phyloP scores from a whole-genome alignment of 2,113 vertebrate species.

The Passer montanus region DNA sequence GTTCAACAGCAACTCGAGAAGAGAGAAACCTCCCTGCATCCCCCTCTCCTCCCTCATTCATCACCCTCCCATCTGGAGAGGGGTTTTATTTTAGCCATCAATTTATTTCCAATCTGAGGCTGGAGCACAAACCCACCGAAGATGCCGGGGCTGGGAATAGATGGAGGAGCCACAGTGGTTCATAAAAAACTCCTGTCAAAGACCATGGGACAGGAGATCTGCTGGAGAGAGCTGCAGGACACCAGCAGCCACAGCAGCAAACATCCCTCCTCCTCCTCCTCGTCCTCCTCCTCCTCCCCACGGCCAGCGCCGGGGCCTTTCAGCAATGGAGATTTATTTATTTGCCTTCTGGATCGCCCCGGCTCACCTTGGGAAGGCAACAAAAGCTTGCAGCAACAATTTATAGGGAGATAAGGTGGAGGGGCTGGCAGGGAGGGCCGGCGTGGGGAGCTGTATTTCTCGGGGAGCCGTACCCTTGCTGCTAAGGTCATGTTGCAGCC shows the following conservation, averaged over 20 bases:
- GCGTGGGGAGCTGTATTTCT: constrained; percentile 16
- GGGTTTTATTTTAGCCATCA: constrained; percentile 72
- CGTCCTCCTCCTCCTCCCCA: not conserved
- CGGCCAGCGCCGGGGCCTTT: not conserved
- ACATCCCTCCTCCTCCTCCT: not conserved
- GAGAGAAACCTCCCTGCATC: constrained; percentile 24
- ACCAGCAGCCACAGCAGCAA: not conserved
- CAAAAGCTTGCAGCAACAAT: constrained; percentile 59
- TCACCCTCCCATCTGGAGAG: constrained; percentile 62
- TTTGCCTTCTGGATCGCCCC: constrained; percentile 37
- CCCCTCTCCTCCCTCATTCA: constrained; percentile 50
- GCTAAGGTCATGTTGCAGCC: constrained; percentile 9
- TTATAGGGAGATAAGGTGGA: constrained; percentile 21
- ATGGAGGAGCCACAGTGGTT: not conserved
- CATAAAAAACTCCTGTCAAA: constrained; percentile 44
- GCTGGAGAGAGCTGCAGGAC: not conserved
- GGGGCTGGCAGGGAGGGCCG: not conserved
- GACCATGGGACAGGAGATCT: not conserved
- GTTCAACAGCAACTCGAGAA: not conserved
- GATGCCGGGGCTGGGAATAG: constrained; percentile 18
- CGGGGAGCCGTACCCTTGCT: not conserved
- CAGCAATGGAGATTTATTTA: constrained; percentile 39
- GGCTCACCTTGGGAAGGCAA: constrained; percentile 64
- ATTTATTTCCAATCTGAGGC: constrained; percentile 68
- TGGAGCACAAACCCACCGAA: constrained; percentile 17